These are phyloP conservation scores for Polydrusus pterygomalis DNA, from an alignment of 2,888 invertebrate genomes.

Conservation along the genomic window DNA sequence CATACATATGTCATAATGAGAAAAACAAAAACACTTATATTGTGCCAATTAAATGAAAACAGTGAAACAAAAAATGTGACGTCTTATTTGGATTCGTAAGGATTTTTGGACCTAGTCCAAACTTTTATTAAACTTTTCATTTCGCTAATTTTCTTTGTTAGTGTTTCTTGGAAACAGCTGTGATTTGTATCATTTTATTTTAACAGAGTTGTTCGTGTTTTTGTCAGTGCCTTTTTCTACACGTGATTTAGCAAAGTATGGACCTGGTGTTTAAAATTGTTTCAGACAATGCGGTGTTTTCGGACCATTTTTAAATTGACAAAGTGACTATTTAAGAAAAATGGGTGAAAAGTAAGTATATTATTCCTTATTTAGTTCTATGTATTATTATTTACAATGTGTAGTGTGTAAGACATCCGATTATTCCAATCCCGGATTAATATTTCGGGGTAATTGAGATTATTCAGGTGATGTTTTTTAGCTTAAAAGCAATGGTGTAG, in stretches of 20 bases:
- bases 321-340: background rate
- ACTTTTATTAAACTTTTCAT: slow-evolving; percentile 11
- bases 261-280: no score
- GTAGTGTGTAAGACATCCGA: no score
- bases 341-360: slow-evolving; percentile 2
- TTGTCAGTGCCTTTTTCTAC: background rate
- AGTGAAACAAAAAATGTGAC: background rate
- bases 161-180: slow-evolving; percentile 29
- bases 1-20: background rate
- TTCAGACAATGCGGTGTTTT: no score
- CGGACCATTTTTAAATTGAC: no score
- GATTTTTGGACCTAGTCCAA: slow-evolving; percentile 24
- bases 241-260: no score
- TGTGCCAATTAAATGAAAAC: slow-evolving; percentile 4
- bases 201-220: background rate
- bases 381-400: no score
- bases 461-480: no score
- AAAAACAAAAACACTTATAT: background rate
- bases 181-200: background rate
- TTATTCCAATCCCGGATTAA: no score
- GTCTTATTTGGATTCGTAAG: background rate
- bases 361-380: no score
- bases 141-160: slow-evolving; percentile 12
- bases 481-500: no score
- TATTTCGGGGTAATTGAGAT: no score